These are phyloP conservation scores for Harpalus rufipes DNA, from an alignment of 2,888 invertebrate genomes.

Conservation along the genomic window DNA sequence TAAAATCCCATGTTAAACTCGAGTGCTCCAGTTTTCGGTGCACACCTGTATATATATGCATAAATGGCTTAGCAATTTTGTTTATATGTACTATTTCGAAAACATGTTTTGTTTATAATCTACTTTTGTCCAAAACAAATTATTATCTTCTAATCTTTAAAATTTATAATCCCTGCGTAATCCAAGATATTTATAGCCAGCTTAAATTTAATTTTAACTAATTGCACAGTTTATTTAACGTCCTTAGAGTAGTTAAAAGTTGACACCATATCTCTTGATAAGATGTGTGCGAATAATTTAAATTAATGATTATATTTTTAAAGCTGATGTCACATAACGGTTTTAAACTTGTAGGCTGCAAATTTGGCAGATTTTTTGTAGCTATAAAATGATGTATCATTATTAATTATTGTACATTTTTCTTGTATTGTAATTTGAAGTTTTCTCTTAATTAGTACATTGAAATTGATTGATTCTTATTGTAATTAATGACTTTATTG, in stretches of 20 bases:
- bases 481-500: conserved; percentile 41
- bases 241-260: neutral
- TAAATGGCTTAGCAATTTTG: too few relatives aligned
- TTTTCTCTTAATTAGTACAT: conserved; percentile 29
- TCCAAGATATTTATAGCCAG: neutral
- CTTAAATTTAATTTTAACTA: conserved; percentile 33
- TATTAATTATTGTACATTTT: conserved; percentile 23
- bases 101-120: too few relatives aligned
- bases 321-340: conserved; percentile 42
- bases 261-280: neutral
- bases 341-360: conserved; percentile 30
- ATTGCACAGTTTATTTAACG: neutral
- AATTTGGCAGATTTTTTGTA: conserved; percentile 26
- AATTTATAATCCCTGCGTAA: conserved; percentile 1
- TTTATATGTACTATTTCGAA: too few relatives aligned
- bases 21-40: too few relatives aligned
- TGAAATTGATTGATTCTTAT: neutral
- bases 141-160: conserved; percentile 1
- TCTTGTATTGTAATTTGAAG: conserved; percentile 39
- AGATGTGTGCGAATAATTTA: conserved; percentile 44
- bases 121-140: neutral
- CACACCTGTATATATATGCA: too few relatives aligned
- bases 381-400: conserved; percentile 28
- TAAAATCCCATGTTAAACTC: too few relatives aligned
- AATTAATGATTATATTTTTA: conserved; percentile 37